These are phyloP conservation scores for Scaptomyza tumidula DNA, from an alignment of 2,888 invertebrate species.

Conservation along the genomic window DNA sequence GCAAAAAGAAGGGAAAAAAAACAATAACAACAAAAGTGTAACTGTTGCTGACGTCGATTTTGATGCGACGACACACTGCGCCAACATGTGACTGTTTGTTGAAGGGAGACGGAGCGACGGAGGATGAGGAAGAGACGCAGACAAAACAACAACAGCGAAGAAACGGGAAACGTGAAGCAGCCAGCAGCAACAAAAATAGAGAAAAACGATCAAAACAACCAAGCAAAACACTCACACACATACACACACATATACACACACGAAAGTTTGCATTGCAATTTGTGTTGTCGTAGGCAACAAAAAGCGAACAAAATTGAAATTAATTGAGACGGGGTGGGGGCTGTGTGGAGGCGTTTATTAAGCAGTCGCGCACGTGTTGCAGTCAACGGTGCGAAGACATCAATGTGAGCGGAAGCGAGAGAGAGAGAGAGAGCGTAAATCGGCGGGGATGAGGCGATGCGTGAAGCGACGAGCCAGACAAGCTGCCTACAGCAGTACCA, in stretches of 20 bases:
- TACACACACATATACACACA: background rate
- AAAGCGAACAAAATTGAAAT: constrained; percentile 47
- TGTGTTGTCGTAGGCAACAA: constrained; percentile 71
- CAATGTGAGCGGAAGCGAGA: background rate
- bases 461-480: constrained; percentile 54
- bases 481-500: constrained; percentile 57
- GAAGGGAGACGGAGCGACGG: constrained; percentile 1
- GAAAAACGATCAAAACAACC: constrained; percentile 37
- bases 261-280: constrained; percentile 47
- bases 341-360: constrained; percentile 31
- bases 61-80: constrained; percentile 61
- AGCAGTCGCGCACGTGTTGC: constrained; percentile 66
- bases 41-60: constrained; percentile 41
- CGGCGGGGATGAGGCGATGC: constrained; percentile 4
- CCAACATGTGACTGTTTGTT: constrained; percentile 67
- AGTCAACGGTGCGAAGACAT: constrained; percentile 33
- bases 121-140: background rate
- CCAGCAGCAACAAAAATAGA: constrained; percentile 13
- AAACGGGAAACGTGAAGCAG: constrained; percentile 8
- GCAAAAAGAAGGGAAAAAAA: constrained; percentile 17
- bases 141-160: constrained; percentile 2
- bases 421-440: background rate
- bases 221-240: constrained; percentile 15
- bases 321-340: constrained; percentile 46
- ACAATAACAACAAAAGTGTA: constrained; percentile 12